phyloP scores from a whole-genome alignment of 1,140 invertebrate genomes.

The Drosophila micromelanica region DNA sequence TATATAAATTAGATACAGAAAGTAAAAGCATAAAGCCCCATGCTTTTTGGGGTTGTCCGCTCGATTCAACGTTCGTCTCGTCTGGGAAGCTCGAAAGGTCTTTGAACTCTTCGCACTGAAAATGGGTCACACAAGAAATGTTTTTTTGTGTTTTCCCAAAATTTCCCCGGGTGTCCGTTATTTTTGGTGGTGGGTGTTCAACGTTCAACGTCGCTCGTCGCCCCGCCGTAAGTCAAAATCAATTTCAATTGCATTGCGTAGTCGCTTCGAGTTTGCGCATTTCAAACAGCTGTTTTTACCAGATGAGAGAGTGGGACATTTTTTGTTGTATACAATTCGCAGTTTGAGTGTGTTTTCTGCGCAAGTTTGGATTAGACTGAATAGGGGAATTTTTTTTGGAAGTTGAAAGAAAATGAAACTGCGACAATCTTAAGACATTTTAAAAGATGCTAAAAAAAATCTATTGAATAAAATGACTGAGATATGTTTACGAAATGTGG shows the following conservation, averaged over 20 bases:
- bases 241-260: conserved; percentile 75
- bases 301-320: conserved; percentile 24
- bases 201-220: conserved; percentile 6
- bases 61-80: background rate
- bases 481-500: too few relatives aligned
- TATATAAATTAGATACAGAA: conserved; percentile 70
- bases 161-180: conserved; percentile 44
- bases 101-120: conserved; percentile 71
- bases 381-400: background rate
- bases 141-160: conserved; percentile 44
- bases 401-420: background rate
- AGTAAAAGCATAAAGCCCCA: conserved; percentile 60
- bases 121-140: conserved; percentile 66
- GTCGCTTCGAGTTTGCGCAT: conserved; percentile 74
- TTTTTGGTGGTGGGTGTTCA: conserved; percentile 38
- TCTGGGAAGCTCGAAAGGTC: conserved; percentile 44
- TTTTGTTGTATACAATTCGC: background rate
- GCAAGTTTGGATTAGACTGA: conserved; percentile 36
- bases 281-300: conserved; percentile 50
- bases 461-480: too few relatives aligned
- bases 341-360: conserved; percentile 24
- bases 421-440: background rate
- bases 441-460: background rate
- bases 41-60: conserved; percentile 62
- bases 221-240: conserved; percentile 39